Evolutionary conservation across 2,113 vertebrate species (phyloP).

Genomic region (Laticauda laticaudata): DNA sequence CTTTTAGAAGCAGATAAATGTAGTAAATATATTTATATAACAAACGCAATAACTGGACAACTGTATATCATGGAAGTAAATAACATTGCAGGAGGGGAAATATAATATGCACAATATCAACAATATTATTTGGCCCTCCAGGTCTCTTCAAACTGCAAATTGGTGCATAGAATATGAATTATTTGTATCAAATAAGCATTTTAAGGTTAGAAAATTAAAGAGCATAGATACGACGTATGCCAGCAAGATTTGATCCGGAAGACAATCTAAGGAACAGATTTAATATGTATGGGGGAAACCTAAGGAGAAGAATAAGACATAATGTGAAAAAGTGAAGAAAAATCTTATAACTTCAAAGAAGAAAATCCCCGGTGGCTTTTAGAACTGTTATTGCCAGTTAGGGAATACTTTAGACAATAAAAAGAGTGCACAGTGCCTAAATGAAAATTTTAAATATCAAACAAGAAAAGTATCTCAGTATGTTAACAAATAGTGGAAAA

Average conservation of each 20-base stretch:
- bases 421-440: not conserved
- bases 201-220: not conserved
- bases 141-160: not conserved
- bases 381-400: not conserved
- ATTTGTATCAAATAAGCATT: not conserved
- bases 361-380: not conserved
- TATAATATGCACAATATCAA: not conserved
- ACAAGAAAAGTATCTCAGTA: not conserved
- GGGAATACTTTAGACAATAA: not conserved
- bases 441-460: not conserved
- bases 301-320: not conserved
- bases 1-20: not conserved
- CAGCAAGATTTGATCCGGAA: not conserved
- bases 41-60: not conserved
- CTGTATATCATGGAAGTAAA: not conserved
- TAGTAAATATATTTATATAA: not conserved
- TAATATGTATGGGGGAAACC: not conserved
- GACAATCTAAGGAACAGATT: not conserved
- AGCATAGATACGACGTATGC: not conserved
- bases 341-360: not conserved
- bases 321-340: too few species aligned
- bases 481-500: not conserved
- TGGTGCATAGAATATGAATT: not conserved
- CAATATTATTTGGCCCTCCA: not conserved
- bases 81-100: not conserved